These are phyloP conservation scores for Rattus norvegicus DNA, from an alignment of 2,113 vertebrate genomes.

Conservation along the genomic window GRCr8 NC_086021.1:123213501-123214000, in stretches of 20 bases:
- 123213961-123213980: slow-evolving; percentile 11
- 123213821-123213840: slow-evolving; percentile 39
- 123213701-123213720: slow-evolving; percentile 80
- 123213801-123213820: slow-evolving; percentile 69
- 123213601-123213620: slow-evolving; percentile 72
- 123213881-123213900: slow-evolving; percentile 42
- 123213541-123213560: slow-evolving; percentile 81
- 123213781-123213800: slow-evolving; percentile 77
- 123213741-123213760: slow-evolving; percentile 71
- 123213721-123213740: slow-evolving; percentile 78
- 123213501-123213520: slow-evolving; percentile 67
- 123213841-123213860: slow-evolving; percentile 57
- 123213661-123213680: slow-evolving; percentile 82
- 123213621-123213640: slow-evolving; percentile 70
- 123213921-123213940: not conserved
- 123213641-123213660: slow-evolving; percentile 74
- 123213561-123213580: slow-evolving; percentile 68
- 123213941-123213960: slow-evolving; percentile 51
- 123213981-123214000: slow-evolving; percentile 60
- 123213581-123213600: slow-evolving; percentile 62
- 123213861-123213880: slow-evolving; percentile 53
- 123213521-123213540: slow-evolving; percentile 75
- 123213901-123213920: not conserved
- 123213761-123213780: slow-evolving; percentile 62
- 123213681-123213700: slow-evolving; percentile 79